Base-by-base conservation (phyloP, 2,888 invertebrate genomes). In the Busseola fusca region DNA sequence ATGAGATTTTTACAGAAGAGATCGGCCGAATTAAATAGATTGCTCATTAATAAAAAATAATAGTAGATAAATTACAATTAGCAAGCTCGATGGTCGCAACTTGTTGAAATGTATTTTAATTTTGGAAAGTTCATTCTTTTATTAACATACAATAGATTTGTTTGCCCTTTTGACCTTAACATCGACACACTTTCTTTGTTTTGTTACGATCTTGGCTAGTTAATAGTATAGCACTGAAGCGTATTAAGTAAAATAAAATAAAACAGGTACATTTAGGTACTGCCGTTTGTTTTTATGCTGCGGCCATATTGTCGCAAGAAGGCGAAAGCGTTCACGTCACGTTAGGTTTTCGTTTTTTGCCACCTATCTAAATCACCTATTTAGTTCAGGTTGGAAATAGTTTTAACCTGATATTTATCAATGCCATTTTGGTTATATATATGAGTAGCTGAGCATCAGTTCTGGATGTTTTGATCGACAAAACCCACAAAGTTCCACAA, bases 81-180 rank as follows among this genome's bases (percentile, higher is more conserved):
- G 18, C 6, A 48, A 56, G 54, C 42, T 60, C 34, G 10, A 40
- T 27, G 7, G 6, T 48, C 21, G 40, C 14, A 12, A 66, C 59
- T 54, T 42, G 62, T 63, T 73, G 9, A 64, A 70, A 56, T 12
- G 21, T 40, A 66, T 74, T 80, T 21, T 42, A 81, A 72, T 65
- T 78, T 74, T 69, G 21, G 50, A 52, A 64, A 72, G 52, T 64
- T 71, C 50, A 59, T 66, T 58, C 27, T 62, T 69, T 66, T 73
- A 84, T 84, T 84, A 60, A 67, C 84, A 84, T 78, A 84, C 84
- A 84, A 84, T 83, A 64, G 67, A 57, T 72, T 65, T 63, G 12
- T 69, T 70, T 73, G 73, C 68, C 75, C 81, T 79, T 52, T 69
- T 50, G 25, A 74, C 78, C 76, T 72, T 59, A 52, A 69, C 63